phyloP scores from a whole-genome alignment of 2,113 vertebrate genomes.

The Grammomys surdaster region DNA sequence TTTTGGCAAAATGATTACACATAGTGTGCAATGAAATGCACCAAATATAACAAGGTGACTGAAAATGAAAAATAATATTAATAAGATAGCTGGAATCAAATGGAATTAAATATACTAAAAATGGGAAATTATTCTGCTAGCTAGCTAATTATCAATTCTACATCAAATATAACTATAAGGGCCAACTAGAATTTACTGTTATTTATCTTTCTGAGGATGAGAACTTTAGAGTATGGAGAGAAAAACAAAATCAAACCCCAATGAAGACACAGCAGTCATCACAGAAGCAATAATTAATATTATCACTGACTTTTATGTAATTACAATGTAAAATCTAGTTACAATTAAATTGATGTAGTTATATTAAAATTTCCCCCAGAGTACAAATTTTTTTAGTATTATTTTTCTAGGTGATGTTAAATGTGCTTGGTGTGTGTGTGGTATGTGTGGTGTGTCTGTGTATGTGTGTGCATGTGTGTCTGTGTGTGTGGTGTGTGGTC shows the following conservation, averaged over 20 bases:
- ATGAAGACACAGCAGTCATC: not conserved
- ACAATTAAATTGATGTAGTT: not conserved
- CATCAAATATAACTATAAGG: not conserved
- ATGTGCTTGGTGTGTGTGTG: not conserved
- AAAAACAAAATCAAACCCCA: not conserved
- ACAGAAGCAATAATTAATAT: not conserved
- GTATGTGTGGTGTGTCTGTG: not conserved
- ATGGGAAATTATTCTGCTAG: not conserved
- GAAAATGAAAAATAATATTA: constrained; percentile 17
- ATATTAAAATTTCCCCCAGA: not conserved
- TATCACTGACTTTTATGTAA: not conserved
- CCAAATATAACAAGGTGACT: not conserved
- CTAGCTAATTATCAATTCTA: not conserved
- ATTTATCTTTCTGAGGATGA: not conserved
- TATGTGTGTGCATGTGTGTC: not conserved
- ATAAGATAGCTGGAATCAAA: not conserved
- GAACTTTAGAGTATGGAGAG: not conserved
- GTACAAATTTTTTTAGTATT: not conserved
- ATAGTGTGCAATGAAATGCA: too few species aligned
- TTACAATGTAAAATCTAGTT: not conserved
- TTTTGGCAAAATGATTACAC: not conserved
- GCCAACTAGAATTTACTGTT: not conserved
- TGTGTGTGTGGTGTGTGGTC: not conserved
- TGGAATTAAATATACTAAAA: not conserved
- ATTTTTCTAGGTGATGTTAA: constrained; percentile 10